Evolutionary conservation across 2,113 vertebrate genomes (phyloP), one percentile per base, ranked within the genome.

Genomic region (Microtus montanus): DNA sequence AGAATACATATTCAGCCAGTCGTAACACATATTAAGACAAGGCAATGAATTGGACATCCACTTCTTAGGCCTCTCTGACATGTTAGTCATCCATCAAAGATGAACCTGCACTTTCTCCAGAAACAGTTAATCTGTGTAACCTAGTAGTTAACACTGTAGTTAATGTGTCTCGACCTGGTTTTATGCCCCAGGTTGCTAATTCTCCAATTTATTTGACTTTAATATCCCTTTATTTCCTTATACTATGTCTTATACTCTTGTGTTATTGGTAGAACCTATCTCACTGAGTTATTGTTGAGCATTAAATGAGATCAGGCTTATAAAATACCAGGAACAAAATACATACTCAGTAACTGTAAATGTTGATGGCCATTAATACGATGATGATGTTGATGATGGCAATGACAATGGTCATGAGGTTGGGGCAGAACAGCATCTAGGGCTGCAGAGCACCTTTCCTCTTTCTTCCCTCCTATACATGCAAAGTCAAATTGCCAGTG

Each of bases 171-270:
- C 64, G 33, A 71, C 33, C 52, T 80, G 22, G 19, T 80, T 92
- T 94, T 94, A 66, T 87, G n/a, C 49, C 54, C 54, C 41, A 66
- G n/a, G 87, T 96, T 73, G 52, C 58, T 79, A 87, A 87, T 3
- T 71, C 28, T 64, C 24, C 38, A 91, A 77, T 71, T 87, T 44
- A 91, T 70, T 87, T 87, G 79, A 87, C 30, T 91, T 89, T 78
- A 79, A 86, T 49, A 44, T 0, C 80, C 41, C 6, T 78, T 78
- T 66, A 6, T 78, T 94, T 86, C 61, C 17, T 91, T 24, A 26
- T 52, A n/a, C 19, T 47, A 17, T 26, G n/a, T 20, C 38, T 68
- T 79, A 26, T 41, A 52, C 28, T 85, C 28, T 47, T 44, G 49
- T 73, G 20, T 33, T 64, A 41, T 22, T 68, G 38, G 75, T 6